phyloP scores from a whole-genome alignment of 2,888 invertebrate genomes.

The Thymelicus sylvestris region DNA sequence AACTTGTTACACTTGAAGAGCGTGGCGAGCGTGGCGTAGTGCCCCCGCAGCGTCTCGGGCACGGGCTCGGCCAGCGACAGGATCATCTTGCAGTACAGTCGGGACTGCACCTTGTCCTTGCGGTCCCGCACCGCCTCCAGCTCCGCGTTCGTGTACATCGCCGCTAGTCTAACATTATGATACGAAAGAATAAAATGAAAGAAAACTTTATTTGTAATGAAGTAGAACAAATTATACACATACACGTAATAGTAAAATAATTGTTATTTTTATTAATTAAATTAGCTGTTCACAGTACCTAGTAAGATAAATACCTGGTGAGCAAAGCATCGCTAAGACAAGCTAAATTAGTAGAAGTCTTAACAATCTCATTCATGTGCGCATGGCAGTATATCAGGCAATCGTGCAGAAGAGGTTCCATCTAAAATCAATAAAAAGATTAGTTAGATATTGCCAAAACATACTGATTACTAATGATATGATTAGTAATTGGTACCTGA shows the following conservation, averaged over 20 bases:
- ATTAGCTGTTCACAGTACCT: too few relatives aligned
- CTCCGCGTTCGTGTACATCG: conserved; percentile 94
- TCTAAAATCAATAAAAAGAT: conserved; percentile 76
- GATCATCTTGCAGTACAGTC: conserved; percentile 93
- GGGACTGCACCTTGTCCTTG: conserved; percentile 94
- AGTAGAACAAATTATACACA: too few relatives aligned
- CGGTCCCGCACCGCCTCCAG: conserved; percentile 93
- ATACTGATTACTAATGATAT: background rate
- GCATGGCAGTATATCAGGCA: conserved; percentile 94
- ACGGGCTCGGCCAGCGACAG: conserved; percentile 90
- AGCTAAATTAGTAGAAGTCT: conserved; percentile 93
- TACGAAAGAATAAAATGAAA: too few relatives aligned
- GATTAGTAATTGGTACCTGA: conserved; percentile 69
- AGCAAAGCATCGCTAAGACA: conserved; percentile 93
- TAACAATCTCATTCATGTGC: conserved; percentile 94
- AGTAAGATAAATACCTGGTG: conserved; percentile 71
- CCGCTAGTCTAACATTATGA: conserved; percentile 86
- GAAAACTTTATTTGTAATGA: too few relatives aligned
- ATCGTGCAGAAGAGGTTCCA: conserved; percentile 94
- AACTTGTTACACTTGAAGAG: conserved; percentile 89
- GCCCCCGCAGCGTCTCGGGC: conserved; percentile 91
- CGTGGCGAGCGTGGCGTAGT: conserved; percentile 91
- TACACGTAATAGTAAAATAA: too few relatives aligned
- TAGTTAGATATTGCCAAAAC: background rate
- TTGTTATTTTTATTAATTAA: too few relatives aligned